Evolutionary conservation across 2,113 vertebrate genomes (phyloP).

Genomic region (Willisornis vidua): DNA sequence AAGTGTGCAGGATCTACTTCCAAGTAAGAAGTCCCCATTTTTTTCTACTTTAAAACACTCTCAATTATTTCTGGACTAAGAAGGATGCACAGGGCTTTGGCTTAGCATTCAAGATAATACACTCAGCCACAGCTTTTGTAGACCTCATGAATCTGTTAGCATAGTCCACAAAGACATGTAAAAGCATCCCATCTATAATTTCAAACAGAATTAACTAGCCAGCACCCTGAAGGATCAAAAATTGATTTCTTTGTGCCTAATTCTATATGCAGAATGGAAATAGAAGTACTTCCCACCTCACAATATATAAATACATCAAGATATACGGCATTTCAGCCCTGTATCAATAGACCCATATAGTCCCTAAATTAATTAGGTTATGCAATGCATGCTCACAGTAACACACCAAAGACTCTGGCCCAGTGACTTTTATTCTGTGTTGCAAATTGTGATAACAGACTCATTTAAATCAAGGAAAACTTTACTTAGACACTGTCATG

Average conservation of each 20-base stretch:
- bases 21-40: neutral
- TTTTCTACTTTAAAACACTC: neutral
- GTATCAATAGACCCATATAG: neutral
- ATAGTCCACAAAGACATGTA: neutral
- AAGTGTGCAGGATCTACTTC: neutral
- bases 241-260: neutral
- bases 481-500: neutral
- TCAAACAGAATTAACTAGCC: neutral
- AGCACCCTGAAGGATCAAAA: neutral
- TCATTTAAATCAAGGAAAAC: neutral
- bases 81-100: neutral
- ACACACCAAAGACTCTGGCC: neutral
- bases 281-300: neutral
- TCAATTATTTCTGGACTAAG: neutral
- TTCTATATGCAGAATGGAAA: neutral
- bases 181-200: neutral
- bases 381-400: neutral
- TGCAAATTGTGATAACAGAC: conserved; percentile 16
- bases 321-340: neutral
- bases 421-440: conserved; percentile 7
- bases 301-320: neutral
- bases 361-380: neutral
- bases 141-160: neutral
- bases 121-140: neutral
- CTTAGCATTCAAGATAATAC: neutral